These are phyloP conservation scores for Xanthia togata DNA, from an alignment of 2,888 invertebrate species.

Conservation along the genomic window DNA sequence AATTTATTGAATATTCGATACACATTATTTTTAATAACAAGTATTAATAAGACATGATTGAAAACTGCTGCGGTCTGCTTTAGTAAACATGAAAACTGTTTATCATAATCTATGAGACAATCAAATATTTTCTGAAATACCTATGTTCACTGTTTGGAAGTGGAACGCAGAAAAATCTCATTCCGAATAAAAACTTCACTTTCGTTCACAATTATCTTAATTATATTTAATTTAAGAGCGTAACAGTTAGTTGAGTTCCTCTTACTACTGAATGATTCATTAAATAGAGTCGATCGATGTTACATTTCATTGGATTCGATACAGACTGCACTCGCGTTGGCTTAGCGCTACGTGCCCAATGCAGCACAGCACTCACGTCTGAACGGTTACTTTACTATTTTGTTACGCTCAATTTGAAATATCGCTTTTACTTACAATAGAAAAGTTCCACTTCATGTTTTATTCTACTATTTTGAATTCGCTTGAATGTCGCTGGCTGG, in stretches of 20 bases:
- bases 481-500: not conserved
- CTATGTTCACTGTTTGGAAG: constrained; percentile 10
- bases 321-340: constrained; percentile 30
- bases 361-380: constrained; percentile 42
- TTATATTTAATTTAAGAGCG: constrained; percentile 59
- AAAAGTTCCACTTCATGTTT: constrained; percentile 1
- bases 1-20: no score
- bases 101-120: constrained; percentile 24
- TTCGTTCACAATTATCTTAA: constrained; percentile 63
- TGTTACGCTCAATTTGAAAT: constrained; percentile 48
- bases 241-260: constrained; percentile 50
- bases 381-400: constrained; percentile 42
- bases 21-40: constrained; percentile 19
- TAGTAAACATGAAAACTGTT: constrained; percentile 20
- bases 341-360: constrained; percentile 49
- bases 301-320: constrained; percentile 58
- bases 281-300: constrained; percentile 57
- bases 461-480: constrained; percentile 1
- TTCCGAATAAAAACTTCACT: constrained; percentile 54
- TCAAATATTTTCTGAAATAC: constrained; percentile 31
- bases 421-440: constrained; percentile 21
- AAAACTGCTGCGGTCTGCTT: constrained; percentile 25
- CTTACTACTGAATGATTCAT: constrained; percentile 71
- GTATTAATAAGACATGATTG: constrained; percentile 9
- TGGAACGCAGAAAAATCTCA: constrained; percentile 30